A percentile compares a stretch with the other conserved stretches of the same genome.
These are phyloP conservation scores for Drosophila albomicans DNA, from an alignment of 1,140 invertebrate genomes.

Conservation along the genomic window DNA sequence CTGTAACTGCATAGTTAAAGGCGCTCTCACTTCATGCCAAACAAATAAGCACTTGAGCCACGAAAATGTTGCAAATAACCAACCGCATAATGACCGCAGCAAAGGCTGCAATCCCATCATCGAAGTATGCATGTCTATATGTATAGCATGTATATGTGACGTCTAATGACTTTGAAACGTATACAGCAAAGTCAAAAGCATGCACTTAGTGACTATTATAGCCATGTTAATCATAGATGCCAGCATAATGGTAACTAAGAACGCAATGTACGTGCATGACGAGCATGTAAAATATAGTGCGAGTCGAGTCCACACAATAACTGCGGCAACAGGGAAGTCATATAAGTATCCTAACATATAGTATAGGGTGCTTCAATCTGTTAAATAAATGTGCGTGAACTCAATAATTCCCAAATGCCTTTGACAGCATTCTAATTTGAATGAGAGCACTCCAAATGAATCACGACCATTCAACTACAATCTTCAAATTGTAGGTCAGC, in stretches of 20 bases:
- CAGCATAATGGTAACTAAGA: conserved; percentile 66
- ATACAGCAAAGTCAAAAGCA: conserved; percentile 72
- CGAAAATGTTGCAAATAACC: conserved; percentile 74
- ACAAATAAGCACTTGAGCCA: conserved; percentile 78
- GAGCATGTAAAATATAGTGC: conserved; percentile 28
- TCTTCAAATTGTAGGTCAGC: no score
- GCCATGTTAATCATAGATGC: conserved; percentile 74
- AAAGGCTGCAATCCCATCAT: conserved; percentile 27
- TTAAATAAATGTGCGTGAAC: conserved; percentile 29
- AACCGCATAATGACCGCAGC: conserved; percentile 77
- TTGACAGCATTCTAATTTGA: no score
- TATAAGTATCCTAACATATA: conserved; percentile 2
- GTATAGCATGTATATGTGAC: conserved; percentile 14
- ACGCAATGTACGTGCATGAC: conserved; percentile 60
- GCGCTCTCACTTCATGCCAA: conserved; percentile 23
- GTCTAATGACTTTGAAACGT: conserved; percentile 77
- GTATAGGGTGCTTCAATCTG: conserved; percentile 26
- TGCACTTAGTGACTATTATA: conserved; percentile 79
- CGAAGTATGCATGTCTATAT: conserved; percentile 28
- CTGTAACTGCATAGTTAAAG: conserved; percentile 49
- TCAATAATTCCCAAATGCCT: background rate
- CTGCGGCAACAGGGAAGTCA: background rate
- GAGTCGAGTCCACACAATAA: background rate
- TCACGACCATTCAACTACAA: no score
- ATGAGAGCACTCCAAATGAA: no score